Evolutionary conservation across 2,888 invertebrate genomes (phyloP), one percentile per base, ranked within the genome.

Genomic region (Pediacus dermestoides): DNA sequence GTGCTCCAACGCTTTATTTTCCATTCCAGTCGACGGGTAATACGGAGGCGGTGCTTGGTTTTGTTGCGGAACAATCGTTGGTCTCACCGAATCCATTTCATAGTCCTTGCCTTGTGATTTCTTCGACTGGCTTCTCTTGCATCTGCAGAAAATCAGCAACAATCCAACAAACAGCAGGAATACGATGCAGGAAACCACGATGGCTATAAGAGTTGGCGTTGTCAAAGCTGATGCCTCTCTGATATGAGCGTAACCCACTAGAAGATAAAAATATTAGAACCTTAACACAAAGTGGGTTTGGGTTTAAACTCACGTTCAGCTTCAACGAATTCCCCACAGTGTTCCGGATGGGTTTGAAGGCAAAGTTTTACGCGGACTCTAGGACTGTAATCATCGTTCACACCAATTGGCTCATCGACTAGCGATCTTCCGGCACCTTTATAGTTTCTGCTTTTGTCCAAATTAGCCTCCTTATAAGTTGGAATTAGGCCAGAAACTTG

Each of bases 1-100:
- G 69, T 89, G 87, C 68, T 92, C 91, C 27, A 92, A 71, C 15
- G 90, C 92, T 70, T 92, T 92, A 68, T 92, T 92, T 70, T 92
- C 92, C 77, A 88, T 81, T 1, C 88, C 88, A 30, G 85, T 79
- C 7, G 82, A 81, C n/a, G 90, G 88, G 63, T 90, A 90, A 58
- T 91, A 91, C 0, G 90, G 90, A 16, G 90, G 90, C 12, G 90
- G 90, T 1, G 88, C 88, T 60, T 88, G 87, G 45, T 84, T 87
- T 67, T 88, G 88, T 46, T 86, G 85, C n/a, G 87, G 81, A 23
- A 88, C 87, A 67, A 89, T 83, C 30, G 88, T 85, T 10, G 88
- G 88, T 38, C 88, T 78, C 50, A 88, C 86, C 0, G 88, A 83
- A 63, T 90, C 89, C 85, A 89, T 87, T 72, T 91, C 91, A 66